Evolutionary conservation across 2,797 vertebrate genomes (phyloP), one percentile per base, ranked within the genome.

Genomic region (Ambastaia sidthimunki): DNA sequence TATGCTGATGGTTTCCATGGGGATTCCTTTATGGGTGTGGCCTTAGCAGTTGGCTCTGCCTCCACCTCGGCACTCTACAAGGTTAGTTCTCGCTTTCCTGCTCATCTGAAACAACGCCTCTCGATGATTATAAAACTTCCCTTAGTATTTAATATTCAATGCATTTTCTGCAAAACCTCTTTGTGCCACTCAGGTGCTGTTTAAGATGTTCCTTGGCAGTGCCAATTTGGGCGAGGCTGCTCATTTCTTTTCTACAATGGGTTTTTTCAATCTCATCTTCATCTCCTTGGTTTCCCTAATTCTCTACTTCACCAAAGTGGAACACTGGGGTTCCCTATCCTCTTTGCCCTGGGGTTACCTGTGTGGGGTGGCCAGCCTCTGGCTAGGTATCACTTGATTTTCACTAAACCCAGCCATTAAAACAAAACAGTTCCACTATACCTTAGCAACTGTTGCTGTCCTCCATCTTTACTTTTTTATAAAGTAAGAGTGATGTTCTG

Each of bases 181-280:
- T 5, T 31, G 41, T 62, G 41, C 28, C 19, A 71, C 66, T 44
- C 88, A 99, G 98, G 98, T 99, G 87, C 90, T 99, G 88, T 98
- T 99, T 89, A 99, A 99, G 90, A 99, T 99, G 98, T 98, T 99
- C 83, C 94, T 99, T 1, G 97, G 98, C 86, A 98, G 96, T 48
- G 96, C 97, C 62, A 99, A 96, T 92, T 95, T 99, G 0, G 98
- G 98, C 19, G 98, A 99, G 86, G 96, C 96, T 0, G 97, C 98
- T 71, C 97, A 99, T 87, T 98, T 99, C 41, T 94, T 99, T 82
- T 99, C 98, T 52, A 99, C 97, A 0, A 93, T 99, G 92, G 98
- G 98, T 54, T 95, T 99, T 91, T 99, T 99, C 92, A 99, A 99
- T 85, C 94, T 99, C 79, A 94, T 99, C 90, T 98, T 99, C 92